Base-by-base conservation (phyloP, 1,140 invertebrate genomes). In the Drosophila ohnishii region DNA sequence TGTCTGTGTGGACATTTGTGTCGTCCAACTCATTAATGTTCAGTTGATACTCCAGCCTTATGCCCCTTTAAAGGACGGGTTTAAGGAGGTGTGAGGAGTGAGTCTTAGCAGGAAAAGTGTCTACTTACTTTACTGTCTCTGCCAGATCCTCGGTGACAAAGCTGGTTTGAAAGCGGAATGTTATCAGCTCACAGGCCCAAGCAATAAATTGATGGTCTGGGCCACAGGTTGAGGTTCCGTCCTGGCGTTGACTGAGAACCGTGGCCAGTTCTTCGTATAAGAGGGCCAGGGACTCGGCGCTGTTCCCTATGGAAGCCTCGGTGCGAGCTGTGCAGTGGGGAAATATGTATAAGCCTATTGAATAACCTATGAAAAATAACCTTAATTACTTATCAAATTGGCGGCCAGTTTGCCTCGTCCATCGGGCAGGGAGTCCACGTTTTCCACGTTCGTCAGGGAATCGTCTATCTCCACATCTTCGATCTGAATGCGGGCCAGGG, bases 211-310 rank as follows among this genome's bases (percentile, higher is more conserved):
- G 78, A 73, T 92, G 88, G 80, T 95, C 93, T 39, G 95, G 92
- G 5, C 40, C 44, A 44, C 66, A 92, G 56, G 48, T 90, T 84
- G 39, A 35, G 58, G 66, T 58, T 22, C 50, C 75, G 89, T 86
- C 75, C 92, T 84, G 30, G 90, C 87, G 53, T 8, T 76, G 64
- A 25, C 55, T 66, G 14, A 87, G 92, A 47, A 96, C 91, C 59
- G 92, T 91, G 13, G 94, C 93, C 30, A 97, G 87, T 88, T 96
- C 94, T 92, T 97, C 96, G 88, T 95, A 96, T 83, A 95, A 96
- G 19, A 96, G 92, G 19, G 94, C 94, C 72, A 94, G 91, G 51
- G 93, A 92, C 66, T 94, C 93, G 2, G 94, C 92, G 57, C 76
- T 90, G 44, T 76, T 78, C 9, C 70, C 62, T 35, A 89, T 82